Evolutionary conservation across 2,797 vertebrate genomes (phyloP).

Genomic region (Sorex maritimensis): DNA sequence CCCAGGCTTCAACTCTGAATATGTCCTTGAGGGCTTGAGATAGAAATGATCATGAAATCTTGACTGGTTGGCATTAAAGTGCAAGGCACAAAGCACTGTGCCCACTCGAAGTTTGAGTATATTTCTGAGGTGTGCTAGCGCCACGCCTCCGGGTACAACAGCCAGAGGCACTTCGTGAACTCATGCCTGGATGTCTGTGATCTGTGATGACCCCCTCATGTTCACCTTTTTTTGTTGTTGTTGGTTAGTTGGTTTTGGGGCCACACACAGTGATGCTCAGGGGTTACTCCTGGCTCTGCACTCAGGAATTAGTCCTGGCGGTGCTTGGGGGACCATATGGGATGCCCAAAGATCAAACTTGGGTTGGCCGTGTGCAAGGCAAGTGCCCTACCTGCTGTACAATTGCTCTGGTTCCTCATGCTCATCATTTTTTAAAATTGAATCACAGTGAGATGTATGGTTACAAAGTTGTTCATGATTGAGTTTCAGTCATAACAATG

Average conservation of each 20-base stretch:
- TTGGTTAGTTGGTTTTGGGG: no score
- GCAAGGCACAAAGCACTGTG: background rate
- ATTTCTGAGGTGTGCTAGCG: background rate
- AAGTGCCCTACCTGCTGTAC: no score
- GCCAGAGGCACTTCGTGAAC: background rate
- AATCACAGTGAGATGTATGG: no score
- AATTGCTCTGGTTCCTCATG: no score
- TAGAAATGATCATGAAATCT: background rate
- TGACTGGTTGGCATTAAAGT: background rate
- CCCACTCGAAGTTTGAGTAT: background rate
- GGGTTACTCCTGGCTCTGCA: no score
- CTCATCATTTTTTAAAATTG: background rate
- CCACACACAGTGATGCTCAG: no score
- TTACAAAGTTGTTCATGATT: no score
- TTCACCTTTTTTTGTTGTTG: background rate
- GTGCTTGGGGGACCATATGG: no score
- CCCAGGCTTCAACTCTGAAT: background rate
- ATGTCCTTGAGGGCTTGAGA: background rate
- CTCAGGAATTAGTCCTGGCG: no score
- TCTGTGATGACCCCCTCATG: background rate
- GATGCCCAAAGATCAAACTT: no score
- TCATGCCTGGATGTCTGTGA: background rate
- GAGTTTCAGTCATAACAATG: no score
- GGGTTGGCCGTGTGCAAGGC: no score
- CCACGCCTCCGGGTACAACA: background rate